Base-by-base conservation (phyloP, 35 echinoderm and acorn worm genomes). In the Strongylocentrotus purpuratus region DNA sequence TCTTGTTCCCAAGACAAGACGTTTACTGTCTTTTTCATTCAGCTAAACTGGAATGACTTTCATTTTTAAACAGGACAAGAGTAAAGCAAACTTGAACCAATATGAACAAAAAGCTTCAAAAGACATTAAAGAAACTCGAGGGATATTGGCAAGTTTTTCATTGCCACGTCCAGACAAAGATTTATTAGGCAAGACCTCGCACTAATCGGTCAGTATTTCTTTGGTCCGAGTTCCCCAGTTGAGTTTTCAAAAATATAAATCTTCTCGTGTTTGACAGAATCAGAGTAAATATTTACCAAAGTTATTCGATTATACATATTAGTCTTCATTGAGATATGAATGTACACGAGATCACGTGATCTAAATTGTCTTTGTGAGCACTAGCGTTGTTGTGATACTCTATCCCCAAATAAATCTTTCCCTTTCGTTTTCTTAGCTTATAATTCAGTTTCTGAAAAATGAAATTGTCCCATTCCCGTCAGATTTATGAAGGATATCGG, bases 211-310 rank as follows among this genome's bases (percentile, higher is more conserved):
- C 60, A 65, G 60, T 65, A 65, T 65, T 65, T 65, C 50, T 65
- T 65, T 15, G 60, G 60, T 65, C 60, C 60, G 60, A 65, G 60
- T 65, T 65, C 60, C 18, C 18, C 18, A 14, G 60, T 15, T 65
- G 60, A 65, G 60, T 65, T 65, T 65, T 65, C 60, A 65, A 65
- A 13, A 10, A 33, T 11, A 88, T 88, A 88, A 88, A 88, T 88
- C 86, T 88, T 46, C 32, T 4, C 86, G 31, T 88, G 86, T 88
- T 88, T 88, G 86, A 88, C 31, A 88, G 86, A 88, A 88, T 35
- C 25, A 15, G 45, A 15, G 86, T 46, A 88, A 88, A 88, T 88
- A 88, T 88, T 88, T 88, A 88, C 45, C 86, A 46, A 88, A 46
- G 86, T 46, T 88, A 35, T 88, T 46, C 45, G 86, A 65, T 65